Conservation (phyloP, 2,888 invertebrate species). For the Phasia obesa region DNA sequence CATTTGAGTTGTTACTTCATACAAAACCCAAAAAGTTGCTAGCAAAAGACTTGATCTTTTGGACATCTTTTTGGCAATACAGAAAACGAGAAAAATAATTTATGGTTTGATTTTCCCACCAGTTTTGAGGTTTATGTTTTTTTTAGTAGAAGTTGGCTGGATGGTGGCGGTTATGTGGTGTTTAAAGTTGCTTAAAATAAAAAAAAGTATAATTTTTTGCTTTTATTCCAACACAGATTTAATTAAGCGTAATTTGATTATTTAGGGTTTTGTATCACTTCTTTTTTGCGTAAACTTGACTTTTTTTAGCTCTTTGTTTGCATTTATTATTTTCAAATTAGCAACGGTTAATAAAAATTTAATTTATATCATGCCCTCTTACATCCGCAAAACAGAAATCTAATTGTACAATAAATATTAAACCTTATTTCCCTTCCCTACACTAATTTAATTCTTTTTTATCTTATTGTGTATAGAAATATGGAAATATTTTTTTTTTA, state of each 20-base stretch:
- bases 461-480: too few relatives aligned
- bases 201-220: neutral
- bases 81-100: neutral
- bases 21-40: neutral
- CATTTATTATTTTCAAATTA: constrained; percentile 55
- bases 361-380: constrained; percentile 28
- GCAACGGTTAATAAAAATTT: constrained; percentile 62
- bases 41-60: neutral
- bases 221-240: constrained; percentile 4
- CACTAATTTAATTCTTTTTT: neutral
- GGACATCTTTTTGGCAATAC: too few relatives aligned
- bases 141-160: neutral
- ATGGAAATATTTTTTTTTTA: too few relatives aligned
- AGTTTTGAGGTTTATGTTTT: neutral
- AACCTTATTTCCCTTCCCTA: neutral
- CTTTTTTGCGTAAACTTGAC: constrained; percentile 14
- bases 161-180: neutral
- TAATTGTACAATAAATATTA: neutral
- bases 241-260: constrained; percentile 56
- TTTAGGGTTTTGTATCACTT: constrained; percentile 13
- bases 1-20: constrained; percentile 31
- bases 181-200: constrained; percentile 1
- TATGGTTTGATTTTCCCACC: neutral
- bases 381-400: neutral
- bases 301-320: constrained; percentile 14